Base-by-base conservation (phyloP, 1,140 invertebrate genomes). In the Andrena cerasifolii region DNA sequence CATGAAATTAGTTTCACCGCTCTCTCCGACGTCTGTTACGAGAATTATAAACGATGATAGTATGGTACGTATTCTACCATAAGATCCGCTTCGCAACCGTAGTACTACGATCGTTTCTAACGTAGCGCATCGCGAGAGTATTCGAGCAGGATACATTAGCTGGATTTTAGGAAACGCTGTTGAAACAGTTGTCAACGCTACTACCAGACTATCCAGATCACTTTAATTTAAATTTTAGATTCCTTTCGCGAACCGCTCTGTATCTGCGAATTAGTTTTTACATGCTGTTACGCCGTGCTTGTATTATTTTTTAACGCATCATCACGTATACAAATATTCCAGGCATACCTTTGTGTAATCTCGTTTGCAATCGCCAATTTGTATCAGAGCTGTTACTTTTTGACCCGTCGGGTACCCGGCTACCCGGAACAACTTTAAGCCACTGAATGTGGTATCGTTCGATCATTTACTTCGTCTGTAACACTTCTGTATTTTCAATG, bases 1-100 rank as follows among this genome's bases (percentile, higher is more conserved):
- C 56, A 62, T 49, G 26, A 62, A 18, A 62, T 72, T 63, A 49
- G 36, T 73, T 63, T 24, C 24, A 28, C 26, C 28, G 49, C 21
- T 67, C n/a, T 18, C 28, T 40, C n/a, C 36, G 16, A 24, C 31
- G 26, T 40, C n/a, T 31, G 6, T 56, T 31, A 56, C 53, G 10
- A 12, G 21, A 28, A 40, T 56, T 33, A 61, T 14, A 10, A 61
- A 10, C 40, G 16, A 61, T 61, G n/a, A 40, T 61, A 59, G n/a
- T 12, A n/a, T 36, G 31, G 7, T 59, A 61, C 36, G 31, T 3
- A 8, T 10, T 24, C 24, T 61, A 24, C 21, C 18, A 40, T 12
- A 3, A 36, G 8, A 21, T 14, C 40, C 40, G 33, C 33, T 61
- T 61, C n/a, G 58, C 33, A 43, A 24, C 10, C 12, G 36, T 12